Evolutionary conservation across 2,888 invertebrate genomes (phyloP).

Genomic region (Prosopocoilus inquinatus): DNA sequence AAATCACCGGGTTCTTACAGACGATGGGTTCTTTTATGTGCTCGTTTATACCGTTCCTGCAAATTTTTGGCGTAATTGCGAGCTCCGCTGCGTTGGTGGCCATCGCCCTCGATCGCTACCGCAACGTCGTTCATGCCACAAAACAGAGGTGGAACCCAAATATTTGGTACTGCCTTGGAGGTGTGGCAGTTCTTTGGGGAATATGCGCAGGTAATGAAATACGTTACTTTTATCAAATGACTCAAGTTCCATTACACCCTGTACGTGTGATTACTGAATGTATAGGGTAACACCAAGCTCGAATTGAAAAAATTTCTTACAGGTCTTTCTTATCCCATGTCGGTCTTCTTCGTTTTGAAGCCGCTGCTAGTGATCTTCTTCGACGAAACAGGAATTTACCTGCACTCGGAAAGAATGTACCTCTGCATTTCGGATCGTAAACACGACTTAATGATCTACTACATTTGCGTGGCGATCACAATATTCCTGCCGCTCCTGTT

Average conservation of each 20-base stretch:
- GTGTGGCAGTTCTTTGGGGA: slow-evolving; percentile 46
- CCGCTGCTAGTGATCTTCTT: slow-evolving; percentile 37
- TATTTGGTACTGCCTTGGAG: slow-evolving; percentile 40
- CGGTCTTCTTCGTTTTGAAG: slow-evolving; percentile 42
- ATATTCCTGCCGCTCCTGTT: slow-evolving; percentile 53
- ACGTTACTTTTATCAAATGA: neutral
- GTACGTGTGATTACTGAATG: too few relatives aligned
- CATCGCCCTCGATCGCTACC: slow-evolving; percentile 58
- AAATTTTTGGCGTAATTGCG: slow-evolving; percentile 53
- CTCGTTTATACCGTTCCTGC: slow-evolving; percentile 52
- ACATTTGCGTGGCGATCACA: slow-evolving; percentile 38
- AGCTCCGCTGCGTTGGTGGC: slow-evolving; percentile 56
- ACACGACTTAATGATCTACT: slow-evolving; percentile 35
- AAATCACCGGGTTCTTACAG: slow-evolving; percentile 37
- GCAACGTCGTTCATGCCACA: slow-evolving; percentile 51
- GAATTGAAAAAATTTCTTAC: slow-evolving; percentile 24
- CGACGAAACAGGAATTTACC: slow-evolving; percentile 21
- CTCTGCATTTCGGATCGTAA: slow-evolving; percentile 37
- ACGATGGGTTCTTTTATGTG: slow-evolving; percentile 53
- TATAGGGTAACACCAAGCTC: neutral
- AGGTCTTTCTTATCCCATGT: slow-evolving; percentile 50
- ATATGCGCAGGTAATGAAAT: slow-evolving; percentile 41
- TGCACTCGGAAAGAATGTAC: slow-evolving; percentile 32
- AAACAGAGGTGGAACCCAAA: slow-evolving; percentile 52
- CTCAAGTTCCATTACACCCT: too few relatives aligned